These are phyloP conservation scores for Himalopsyche japonica DNA, from an alignment of 2,888 invertebrate genomes.

Conservation along the genomic window DNA sequence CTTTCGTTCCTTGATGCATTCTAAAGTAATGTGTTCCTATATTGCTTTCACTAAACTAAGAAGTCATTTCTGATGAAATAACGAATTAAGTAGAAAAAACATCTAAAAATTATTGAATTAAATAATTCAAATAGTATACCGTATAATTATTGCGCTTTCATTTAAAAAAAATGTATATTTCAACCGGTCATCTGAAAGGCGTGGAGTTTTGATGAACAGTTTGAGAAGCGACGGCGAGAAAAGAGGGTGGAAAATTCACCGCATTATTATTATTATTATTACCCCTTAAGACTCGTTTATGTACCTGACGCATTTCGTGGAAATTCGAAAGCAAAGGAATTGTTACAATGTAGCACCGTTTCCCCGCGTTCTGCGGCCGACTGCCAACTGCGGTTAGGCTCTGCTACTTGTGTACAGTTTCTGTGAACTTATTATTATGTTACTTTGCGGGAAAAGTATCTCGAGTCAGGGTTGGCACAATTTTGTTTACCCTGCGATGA, in stretches of 20 bases:
- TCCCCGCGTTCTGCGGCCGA: not conserved
- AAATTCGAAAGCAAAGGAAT: not conserved
- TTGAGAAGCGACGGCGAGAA: not conserved
- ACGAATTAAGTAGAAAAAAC: too few species aligned
- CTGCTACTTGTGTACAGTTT: not conserved
- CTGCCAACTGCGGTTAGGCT: not conserved
- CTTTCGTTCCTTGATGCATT: too few species aligned
- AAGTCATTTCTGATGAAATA: too few species aligned
- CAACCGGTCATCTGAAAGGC: too few species aligned
- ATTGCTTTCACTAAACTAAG: too few species aligned
- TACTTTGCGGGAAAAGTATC: not conserved
- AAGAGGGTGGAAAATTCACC: not conserved
- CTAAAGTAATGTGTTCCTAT: too few species aligned
- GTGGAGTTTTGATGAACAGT: not conserved
- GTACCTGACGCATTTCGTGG: slow-evolving; percentile 1
- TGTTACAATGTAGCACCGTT: not conserved
- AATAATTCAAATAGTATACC: too few species aligned
- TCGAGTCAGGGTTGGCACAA: not conserved
- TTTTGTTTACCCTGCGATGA: not conserved
- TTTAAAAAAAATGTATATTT: too few species aligned
- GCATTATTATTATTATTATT: slow-evolving; percentile 15
- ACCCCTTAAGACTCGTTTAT: slow-evolving; percentile 13
- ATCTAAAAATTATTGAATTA: too few species aligned
- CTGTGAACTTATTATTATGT: not conserved
- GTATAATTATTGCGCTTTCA: too few species aligned